Conservation (phyloP, 2,888 invertebrate genomes). For the Hirudinaria manillensis region DNA sequence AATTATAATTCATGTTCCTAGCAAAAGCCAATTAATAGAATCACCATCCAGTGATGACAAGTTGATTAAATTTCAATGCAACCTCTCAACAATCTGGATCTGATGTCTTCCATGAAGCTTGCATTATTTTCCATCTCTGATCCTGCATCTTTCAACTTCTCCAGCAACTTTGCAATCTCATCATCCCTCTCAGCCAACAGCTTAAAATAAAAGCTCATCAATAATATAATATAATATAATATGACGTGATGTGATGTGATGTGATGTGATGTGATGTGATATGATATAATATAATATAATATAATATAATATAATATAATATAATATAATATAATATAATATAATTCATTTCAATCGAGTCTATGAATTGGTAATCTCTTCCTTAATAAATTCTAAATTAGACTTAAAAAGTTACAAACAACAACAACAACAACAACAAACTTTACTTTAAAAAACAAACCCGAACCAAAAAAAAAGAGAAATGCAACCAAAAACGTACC, state of each 20-base stretch:
- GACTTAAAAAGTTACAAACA: background rate
- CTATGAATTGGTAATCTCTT: background rate
- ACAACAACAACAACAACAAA: background rate
- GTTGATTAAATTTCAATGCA: background rate
- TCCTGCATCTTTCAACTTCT: constrained; percentile 64
- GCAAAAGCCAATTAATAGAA: background rate
- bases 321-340: background rate
- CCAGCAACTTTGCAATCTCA: constrained; percentile 68
- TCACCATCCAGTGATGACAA: background rate
- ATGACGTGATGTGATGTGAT: background rate
- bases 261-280: too few species aligned
- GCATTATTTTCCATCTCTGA: constrained; percentile 62
- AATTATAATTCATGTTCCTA: too few species aligned
- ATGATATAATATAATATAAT: too few species aligned
- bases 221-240: background rate
- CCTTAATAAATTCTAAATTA: background rate
- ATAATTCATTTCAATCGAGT: background rate
- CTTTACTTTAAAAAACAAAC: background rate
- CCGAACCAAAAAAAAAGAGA: background rate
- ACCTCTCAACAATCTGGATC: background rate
- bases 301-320: too few species aligned
- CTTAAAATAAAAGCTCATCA: constrained; percentile 44
- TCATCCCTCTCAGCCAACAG: constrained; percentile 62
- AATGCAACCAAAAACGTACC: constrained; percentile 41
- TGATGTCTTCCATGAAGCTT: constrained; percentile 62